Evolutionary conservation across 2,797 vertebrate genomes (phyloP).

Genomic region (Liparis tanakae): DNA sequence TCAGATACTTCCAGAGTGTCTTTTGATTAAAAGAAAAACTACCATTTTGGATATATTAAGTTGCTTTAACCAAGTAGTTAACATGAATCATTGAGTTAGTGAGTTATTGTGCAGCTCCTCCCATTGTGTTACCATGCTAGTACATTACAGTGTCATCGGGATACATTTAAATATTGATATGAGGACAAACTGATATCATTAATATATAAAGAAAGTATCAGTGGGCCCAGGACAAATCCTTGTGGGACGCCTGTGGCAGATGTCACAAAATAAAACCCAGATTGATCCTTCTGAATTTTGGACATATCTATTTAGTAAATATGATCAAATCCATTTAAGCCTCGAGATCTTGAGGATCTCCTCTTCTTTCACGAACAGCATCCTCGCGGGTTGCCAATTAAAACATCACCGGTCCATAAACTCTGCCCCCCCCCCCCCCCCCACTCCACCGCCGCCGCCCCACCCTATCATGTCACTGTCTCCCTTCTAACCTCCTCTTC

Average conservation of each 20-base stretch:
- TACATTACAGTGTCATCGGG: background rate
- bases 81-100: background rate
- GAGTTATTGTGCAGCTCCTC: background rate
- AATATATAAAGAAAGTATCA: too few relatives aligned
- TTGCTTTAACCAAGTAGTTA: background rate
- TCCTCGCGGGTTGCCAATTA: slow-evolving; percentile 15
- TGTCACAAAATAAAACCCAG: too few relatives aligned
- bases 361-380: slow-evolving; percentile 6
- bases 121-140: background rate
- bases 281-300: too few relatives aligned
- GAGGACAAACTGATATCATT: too few relatives aligned
- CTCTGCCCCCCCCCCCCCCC: background rate
- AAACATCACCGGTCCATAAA: slow-evolving; percentile 19
- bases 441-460: background rate
- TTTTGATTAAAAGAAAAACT: too few relatives aligned
- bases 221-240: too few relatives aligned
- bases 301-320: too few relatives aligned
- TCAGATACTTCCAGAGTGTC: background rate
- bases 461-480: background rate
- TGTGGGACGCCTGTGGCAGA: too few relatives aligned
- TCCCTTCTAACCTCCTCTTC: slow-evolving; percentile 12
- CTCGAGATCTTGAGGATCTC: too few relatives aligned
- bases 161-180: too few relatives aligned
- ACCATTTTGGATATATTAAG: background rate
- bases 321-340: too few relatives aligned